phyloP scores from a whole-genome alignment of 2,113 vertebrate genomes.

The Ammospiza nelsoni region DNA sequence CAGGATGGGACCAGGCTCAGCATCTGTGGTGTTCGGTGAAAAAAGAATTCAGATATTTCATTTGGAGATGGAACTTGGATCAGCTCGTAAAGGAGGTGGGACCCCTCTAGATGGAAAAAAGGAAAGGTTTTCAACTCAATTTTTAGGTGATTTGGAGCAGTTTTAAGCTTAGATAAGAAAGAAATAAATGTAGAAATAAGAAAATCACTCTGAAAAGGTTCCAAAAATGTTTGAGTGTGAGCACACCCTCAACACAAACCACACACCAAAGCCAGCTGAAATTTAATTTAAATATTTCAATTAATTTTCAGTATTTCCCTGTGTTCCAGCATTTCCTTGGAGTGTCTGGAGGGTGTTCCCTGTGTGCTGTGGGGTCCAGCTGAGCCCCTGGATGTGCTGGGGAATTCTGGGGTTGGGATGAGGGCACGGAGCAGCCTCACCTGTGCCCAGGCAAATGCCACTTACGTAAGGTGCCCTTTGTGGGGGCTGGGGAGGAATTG shows the following conservation, averaged over 20 bases:
- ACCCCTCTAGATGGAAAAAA: not conserved
- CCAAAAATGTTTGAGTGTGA: fast-evolving
- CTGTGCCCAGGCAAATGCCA: not conserved
- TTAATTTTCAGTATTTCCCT: not conserved
- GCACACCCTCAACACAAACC: not conserved
- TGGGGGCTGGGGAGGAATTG: not conserved
- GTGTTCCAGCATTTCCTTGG: not conserved
- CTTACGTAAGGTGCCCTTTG: not conserved
- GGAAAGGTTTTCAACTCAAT: fast-evolving
- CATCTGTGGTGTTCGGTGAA: no score
- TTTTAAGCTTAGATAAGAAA: not conserved
- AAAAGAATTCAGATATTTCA: not conserved
- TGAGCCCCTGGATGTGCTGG: not conserved
- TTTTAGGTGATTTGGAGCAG: not conserved
- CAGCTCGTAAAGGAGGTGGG: not conserved
- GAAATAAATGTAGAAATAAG: not conserved
- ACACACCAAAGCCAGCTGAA: fast-evolving
- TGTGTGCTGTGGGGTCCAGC: not conserved
- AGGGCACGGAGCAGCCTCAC: not conserved
- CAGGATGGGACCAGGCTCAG: not conserved
- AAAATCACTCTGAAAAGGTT: not conserved
- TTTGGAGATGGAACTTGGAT: not conserved
- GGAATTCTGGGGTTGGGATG: not conserved
- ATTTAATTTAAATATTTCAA: not conserved
- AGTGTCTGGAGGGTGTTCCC: not conserved